A percentile compares a stretch with the other conserved stretches of the same genome.
These are phyloP conservation scores for Procapra przewalskii DNA, from an alignment of 2,113 vertebrate genomes.

Conservation along the genomic window DNA sequence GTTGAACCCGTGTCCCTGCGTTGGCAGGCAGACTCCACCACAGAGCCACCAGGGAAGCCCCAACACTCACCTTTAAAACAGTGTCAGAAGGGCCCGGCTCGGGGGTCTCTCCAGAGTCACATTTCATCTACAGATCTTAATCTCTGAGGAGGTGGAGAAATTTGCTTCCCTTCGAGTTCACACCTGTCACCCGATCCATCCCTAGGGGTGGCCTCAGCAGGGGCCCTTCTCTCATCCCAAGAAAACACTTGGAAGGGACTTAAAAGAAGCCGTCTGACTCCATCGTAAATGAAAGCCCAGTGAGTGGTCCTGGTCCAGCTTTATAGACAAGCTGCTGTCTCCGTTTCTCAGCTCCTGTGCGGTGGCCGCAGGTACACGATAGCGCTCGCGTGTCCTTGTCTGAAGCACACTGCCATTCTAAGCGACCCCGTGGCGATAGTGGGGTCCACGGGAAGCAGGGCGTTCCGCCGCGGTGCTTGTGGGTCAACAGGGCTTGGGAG, in stretches of 20 bases:
- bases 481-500: fast-evolving
- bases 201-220: conserved; percentile 70
- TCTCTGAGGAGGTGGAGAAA: conserved; percentile 63
- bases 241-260: conserved; percentile 11
- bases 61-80: background rate
- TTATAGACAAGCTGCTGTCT: conserved; percentile 20
- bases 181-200: conserved; percentile 71
- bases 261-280: conserved; percentile 18
- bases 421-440: fast-evolving
- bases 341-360: conserved; percentile 21
- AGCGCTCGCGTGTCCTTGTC: background rate
- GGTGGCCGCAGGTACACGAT: background rate
- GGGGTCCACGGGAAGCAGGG: background rate
- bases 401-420: background rate
- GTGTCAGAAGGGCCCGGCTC: background rate
- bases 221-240: conserved; percentile 31
- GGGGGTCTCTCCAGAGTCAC: background rate
- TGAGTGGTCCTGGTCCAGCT: conserved; percentile 31
- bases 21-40: background rate
- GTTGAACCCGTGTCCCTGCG: fast-evolving
- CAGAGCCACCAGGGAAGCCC: background rate
- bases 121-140: conserved; percentile 60
- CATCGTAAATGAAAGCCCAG: conserved; percentile 25
- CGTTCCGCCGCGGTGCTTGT: fast-evolving
- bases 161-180: conserved; percentile 70